Base-by-base conservation (phyloP, 1,140 invertebrate genomes). In the Neelides sp. region DNA sequence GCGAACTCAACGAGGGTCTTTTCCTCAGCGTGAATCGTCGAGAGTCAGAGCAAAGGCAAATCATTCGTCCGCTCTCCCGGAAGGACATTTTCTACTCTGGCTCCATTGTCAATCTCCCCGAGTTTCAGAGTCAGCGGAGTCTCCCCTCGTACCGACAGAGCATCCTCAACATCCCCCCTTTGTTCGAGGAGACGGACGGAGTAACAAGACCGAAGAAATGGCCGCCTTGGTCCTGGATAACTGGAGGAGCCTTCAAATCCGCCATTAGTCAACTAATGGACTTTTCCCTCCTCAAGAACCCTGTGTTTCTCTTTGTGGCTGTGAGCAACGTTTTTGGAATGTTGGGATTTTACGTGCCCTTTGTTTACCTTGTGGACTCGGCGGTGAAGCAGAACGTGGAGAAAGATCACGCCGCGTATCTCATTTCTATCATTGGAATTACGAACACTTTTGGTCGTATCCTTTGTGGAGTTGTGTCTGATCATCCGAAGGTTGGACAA, bases 51-150 rank as follows among this genome's bases (percentile, higher is more conserved):
- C 74, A 73, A 13, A 68, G 75, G 4, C 68, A 77, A 52, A 84
- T 93, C 69, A 81, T 93, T 15, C 77, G 92, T 15, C 94, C 94
- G 2, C 69, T 98, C 66, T 94, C 91, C 4, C 74, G 91, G 36
- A 95, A 95, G 69, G 94, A 98, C 68, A 95, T 98, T 58, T 98
- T 98, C 71, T 98, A 98, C 71, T 90, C 91, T 12, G 93, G 94
- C 22, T 92, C 87, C 23, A 82, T 96, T 5, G 73, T 83, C 24
- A 85, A 94, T 70, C 72, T 96, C 43, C 87, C 85, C 0, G 85
- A 94, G 68, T 95, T 83, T 68, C 85, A 91, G 64, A 87, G 83
- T 48, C 89, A 93, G 66, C 89, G 88, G 59, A 89, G 89, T 7
- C 71, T 96, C n/a, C 77, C 82, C 27, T 83, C 82, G 53, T 90